A percentile compares a stretch with the other conserved stretches of the same genome.
Evolutionary conservation across 2,797 vertebrate genomes (phyloP).

Genomic region (Monodelphis domestica): DNA sequence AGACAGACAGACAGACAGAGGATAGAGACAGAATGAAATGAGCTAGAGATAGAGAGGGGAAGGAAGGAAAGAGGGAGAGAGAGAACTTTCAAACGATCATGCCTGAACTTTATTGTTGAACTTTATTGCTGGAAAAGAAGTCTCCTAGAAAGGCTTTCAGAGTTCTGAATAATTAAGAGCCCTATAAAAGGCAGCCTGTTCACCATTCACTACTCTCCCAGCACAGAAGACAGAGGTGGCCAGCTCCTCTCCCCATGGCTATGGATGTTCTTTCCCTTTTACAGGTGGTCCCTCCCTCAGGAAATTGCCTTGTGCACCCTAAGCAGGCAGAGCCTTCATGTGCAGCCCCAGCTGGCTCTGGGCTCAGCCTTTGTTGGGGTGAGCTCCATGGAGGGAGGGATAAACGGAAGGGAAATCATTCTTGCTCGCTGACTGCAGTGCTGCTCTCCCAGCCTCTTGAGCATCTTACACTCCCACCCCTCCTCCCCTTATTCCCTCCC

Average conservation of each 20-base stretch:
- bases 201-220: constrained; percentile 18
- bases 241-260: constrained; percentile 20
- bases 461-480: constrained; percentile 58
- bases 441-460: constrained; percentile 66
- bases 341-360: constrained; percentile 71
- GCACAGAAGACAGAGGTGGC: constrained; percentile 14
- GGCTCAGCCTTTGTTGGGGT: constrained; percentile 66
- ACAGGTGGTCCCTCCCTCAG: constrained; percentile 68
- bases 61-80: background rate
- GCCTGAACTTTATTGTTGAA: background rate
- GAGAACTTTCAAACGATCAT: background rate
- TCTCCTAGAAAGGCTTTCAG: too few species aligned
- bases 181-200: background rate
- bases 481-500: constrained; percentile 38
- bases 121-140: background rate
- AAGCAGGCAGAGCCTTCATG: constrained; percentile 70
- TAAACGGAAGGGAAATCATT: constrained; percentile 69
- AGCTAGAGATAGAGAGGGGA: background rate
- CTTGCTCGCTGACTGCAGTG: too few species aligned
- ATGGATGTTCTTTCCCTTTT: constrained; percentile 66
- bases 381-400: constrained; percentile 31
- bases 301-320: constrained; percentile 76
- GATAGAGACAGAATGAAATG: background rate
- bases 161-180: background rate
- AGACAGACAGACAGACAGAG: background rate